A percentile compares a stretch with the other conserved stretches of the same genome.
phyloP scores from a whole-genome alignment of 2,113 vertebrate genomes.

The Leucoraja erinaceus region DNA sequence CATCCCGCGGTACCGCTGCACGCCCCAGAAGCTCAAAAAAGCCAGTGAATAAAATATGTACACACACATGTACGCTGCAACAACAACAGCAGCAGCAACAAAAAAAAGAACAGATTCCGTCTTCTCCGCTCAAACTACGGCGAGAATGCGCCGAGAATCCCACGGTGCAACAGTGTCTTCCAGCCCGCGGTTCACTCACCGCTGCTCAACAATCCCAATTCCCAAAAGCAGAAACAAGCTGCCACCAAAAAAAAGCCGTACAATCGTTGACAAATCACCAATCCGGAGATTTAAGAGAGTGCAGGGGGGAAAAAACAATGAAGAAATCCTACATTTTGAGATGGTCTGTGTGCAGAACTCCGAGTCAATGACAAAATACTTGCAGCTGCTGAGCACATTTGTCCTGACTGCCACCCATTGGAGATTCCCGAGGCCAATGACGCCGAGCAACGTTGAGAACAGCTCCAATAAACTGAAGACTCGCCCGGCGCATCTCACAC shows the following conservation, averaged over 20 bases:
- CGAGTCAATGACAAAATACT: not conserved
- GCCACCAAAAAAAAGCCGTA: not conserved
- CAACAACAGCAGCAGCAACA: too few relatives aligned
- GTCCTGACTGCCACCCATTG: constrained; percentile 21
- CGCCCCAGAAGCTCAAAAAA: not conserved
- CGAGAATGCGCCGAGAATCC: not conserved
- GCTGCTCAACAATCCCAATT: not conserved
- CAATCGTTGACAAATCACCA: not conserved
- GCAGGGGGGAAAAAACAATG: not conserved
- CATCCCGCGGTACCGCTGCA: constrained; percentile 22
- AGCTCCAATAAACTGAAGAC: not conserved
- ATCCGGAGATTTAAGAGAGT: not conserved
- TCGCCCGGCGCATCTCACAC: not conserved
- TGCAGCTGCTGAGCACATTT: not conserved
- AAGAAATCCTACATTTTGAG: not conserved
- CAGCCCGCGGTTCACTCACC: not conserved
- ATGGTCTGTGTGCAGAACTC: not conserved
- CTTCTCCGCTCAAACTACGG: not conserved
- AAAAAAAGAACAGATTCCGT: not conserved
- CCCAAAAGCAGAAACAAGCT: too few relatives aligned
- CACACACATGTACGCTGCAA: not conserved
- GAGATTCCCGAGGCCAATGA: constrained; percentile 1
- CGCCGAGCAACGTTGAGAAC: not conserved
- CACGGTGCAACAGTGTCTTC: not conserved
- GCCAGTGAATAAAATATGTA: not conserved